phyloP scores from a whole-genome alignment of 2,113 vertebrate genomes.

The Empidonax alnorum region DNA sequence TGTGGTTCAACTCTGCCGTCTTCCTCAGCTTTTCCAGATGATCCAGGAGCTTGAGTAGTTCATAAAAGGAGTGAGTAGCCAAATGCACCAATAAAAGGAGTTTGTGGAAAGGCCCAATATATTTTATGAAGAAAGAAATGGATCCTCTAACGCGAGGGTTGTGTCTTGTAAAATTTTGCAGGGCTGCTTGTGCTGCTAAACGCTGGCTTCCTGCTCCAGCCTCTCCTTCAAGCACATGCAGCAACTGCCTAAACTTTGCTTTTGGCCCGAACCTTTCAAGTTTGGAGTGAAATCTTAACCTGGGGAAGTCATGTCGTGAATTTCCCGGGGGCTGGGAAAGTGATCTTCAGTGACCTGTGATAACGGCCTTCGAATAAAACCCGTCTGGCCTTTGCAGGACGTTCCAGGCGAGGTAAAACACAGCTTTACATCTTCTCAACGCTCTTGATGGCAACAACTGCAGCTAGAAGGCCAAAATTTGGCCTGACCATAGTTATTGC shows the following conservation, averaged over 20 bases:
- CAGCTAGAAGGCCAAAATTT: neutral
- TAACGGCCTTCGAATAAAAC: neutral
- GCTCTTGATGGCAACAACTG: neutral
- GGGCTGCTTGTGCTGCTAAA: slow-evolving; percentile 11
- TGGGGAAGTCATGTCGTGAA: neutral
- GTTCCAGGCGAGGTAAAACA: neutral
- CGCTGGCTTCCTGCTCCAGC: neutral
- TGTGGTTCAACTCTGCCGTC: neutral
- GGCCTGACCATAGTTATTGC: accelerated
- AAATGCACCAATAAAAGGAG: slow-evolving; percentile 61
- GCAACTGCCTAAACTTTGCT: neutral
- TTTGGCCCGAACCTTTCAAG: neutral
- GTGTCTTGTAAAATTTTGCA: slow-evolving; percentile 62
- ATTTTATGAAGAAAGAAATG: slow-evolving; percentile 64
- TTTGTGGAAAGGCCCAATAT: slow-evolving; percentile 47
- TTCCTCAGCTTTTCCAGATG: slow-evolving; percentile 6
- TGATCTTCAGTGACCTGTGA: neutral
- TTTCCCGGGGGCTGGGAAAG: neutral
- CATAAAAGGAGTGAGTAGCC: slow-evolving; percentile 52
- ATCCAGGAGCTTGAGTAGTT: slow-evolving; percentile 26
- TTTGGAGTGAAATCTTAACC: neutral
- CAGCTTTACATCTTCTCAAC: neutral
- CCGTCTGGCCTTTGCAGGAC: neutral
- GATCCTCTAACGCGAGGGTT: slow-evolving; percentile 35
- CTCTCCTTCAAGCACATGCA: accelerated